These are phyloP conservation scores for Heliornis fulica DNA, from an alignment of 2,113 vertebrate species.

Conservation along the genomic window DNA sequence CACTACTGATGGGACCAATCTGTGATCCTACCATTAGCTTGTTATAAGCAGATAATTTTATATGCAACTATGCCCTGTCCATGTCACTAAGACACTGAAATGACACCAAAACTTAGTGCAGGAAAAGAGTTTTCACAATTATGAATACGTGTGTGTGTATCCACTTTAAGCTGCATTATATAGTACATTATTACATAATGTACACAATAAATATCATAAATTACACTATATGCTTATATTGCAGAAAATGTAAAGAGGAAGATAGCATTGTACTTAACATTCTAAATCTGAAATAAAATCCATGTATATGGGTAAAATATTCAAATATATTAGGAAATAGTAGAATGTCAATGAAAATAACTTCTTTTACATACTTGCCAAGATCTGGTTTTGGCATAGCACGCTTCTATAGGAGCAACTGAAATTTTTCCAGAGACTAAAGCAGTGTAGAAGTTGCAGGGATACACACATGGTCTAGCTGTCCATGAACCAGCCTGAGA, in stretches of 20 bases:
- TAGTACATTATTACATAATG: background rate
- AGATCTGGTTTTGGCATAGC: background rate
- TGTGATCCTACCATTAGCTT: background rate
- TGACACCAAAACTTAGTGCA: background rate
- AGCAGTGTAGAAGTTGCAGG: background rate
- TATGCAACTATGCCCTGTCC: background rate
- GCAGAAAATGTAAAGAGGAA: background rate
- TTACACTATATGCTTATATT: background rate
- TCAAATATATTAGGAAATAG: background rate
- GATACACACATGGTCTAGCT: fast-evolving
- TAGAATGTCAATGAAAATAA: background rate
- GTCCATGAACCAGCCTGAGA: background rate
- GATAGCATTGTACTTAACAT: background rate
- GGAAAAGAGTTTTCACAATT: background rate
- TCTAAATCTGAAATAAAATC: background rate
- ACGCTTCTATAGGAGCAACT: background rate
- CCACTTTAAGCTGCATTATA: background rate
- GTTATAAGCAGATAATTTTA: background rate
- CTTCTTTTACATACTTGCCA: background rate
- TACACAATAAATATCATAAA: background rate
- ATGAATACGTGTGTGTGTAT: background rate
- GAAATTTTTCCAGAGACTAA: background rate
- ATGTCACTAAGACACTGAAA: background rate
- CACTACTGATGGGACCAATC: background rate
- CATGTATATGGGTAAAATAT: background rate